Conservation (phyloP, 2,888 invertebrate genomes). For the Eugnorisma glareosa region DNA sequence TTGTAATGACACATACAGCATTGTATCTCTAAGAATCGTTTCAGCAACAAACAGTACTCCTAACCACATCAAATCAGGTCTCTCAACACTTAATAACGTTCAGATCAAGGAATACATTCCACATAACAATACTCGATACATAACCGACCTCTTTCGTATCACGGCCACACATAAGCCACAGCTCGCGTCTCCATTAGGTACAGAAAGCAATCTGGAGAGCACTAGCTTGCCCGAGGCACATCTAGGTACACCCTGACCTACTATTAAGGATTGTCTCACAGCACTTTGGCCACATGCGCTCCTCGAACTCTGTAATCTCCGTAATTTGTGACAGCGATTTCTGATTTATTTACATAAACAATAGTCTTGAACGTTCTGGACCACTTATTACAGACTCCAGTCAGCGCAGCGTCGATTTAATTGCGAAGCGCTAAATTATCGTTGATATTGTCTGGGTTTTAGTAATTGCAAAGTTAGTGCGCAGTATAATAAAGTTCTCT, state of each 20-base stretch:
- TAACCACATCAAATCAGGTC: slow-evolving; percentile 29
- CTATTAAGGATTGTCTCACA: slow-evolving; percentile 86
- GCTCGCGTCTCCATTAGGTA: slow-evolving; percentile 66
- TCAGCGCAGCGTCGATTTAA: slow-evolving; percentile 69
- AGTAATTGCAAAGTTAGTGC: slow-evolving; percentile 53
- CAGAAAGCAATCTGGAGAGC: slow-evolving; percentile 72
- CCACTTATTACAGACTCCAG: slow-evolving; percentile 81
- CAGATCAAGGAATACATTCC: slow-evolving; percentile 17
- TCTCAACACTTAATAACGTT: slow-evolving; percentile 9
- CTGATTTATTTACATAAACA: slow-evolving; percentile 88
- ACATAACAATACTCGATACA: slow-evolving; percentile 50
- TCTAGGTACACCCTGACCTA: slow-evolving; percentile 80
- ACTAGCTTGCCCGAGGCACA: slow-evolving; percentile 74
- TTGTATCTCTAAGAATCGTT: slow-evolving; percentile 10
- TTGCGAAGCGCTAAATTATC: slow-evolving; percentile 70
- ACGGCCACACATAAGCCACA: slow-evolving; percentile 61
- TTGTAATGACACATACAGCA: background rate
- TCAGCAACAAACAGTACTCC: slow-evolving; percentile 12
- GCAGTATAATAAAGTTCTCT: slow-evolving; percentile 48
- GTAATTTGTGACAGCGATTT: slow-evolving; percentile 86
- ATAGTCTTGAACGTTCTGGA: slow-evolving; percentile 71
- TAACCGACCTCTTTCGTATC: slow-evolving; percentile 40
- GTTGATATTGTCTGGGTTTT: slow-evolving; percentile 55
- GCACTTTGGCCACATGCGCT: slow-evolving; percentile 82
- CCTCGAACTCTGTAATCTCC: slow-evolving; percentile 85